A percentile compares a stretch with the other conserved stretches of the same genome.
phyloP scores from a whole-genome alignment of 1,140 invertebrate species.

The Caenorhabditis inopinata region DNA sequence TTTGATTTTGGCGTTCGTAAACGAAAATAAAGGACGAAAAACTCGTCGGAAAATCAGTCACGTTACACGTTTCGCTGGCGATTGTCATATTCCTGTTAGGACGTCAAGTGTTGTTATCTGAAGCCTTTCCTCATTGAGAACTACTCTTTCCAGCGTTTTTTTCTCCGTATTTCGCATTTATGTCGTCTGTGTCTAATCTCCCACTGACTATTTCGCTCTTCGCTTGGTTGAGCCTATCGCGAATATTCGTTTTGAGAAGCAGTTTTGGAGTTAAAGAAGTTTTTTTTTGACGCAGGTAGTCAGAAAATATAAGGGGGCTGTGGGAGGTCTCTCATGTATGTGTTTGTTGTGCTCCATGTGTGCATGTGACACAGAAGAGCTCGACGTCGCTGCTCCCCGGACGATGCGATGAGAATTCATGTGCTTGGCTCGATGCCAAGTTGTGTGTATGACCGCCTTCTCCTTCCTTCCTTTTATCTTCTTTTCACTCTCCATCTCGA shows the following conservation, averaged over 20 bases:
- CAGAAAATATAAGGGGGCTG: not conserved
- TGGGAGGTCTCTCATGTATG: not conserved
- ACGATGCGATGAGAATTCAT: slow-evolving; percentile 8
- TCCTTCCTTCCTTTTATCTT: not conserved
- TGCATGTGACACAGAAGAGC: not conserved
- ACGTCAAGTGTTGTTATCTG: no score
- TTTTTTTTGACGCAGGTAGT: not conserved
- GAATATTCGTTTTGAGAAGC: not conserved
- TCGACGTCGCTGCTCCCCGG: not conserved
- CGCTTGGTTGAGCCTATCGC: not conserved
- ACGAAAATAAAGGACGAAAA: no score
- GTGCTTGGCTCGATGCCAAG: slow-evolving; percentile 15
- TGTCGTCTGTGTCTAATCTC: no score
- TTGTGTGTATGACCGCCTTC: not conserved
- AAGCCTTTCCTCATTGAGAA: no score
- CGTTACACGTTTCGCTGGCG: no score
- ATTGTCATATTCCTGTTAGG: no score
- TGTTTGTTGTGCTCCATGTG: not conserved
- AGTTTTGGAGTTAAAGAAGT: not conserved
- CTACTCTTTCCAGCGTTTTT: no score
- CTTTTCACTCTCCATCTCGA: not conserved
- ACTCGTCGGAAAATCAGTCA: no score
- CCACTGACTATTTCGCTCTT: no score
- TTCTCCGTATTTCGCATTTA: no score
- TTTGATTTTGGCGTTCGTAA: no score